Conservation (phyloP, 1,140 invertebrate species). For the Drosophila willistoni region DNA sequence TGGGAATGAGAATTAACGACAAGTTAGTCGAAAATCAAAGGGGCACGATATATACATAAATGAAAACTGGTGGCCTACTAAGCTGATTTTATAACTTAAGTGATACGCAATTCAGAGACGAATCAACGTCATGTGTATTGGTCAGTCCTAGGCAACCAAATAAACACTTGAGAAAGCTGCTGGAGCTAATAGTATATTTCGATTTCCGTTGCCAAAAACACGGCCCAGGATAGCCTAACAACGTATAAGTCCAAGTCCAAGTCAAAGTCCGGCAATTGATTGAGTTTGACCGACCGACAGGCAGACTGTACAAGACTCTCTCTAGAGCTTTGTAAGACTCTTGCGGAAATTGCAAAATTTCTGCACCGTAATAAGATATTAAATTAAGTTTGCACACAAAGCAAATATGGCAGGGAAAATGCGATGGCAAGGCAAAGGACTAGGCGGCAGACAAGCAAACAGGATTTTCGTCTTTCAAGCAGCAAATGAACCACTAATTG, state of each 20-base stretch:
- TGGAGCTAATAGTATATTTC: conserved; percentile 12
- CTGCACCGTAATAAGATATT: conserved; percentile 77
- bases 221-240: not conserved
- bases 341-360: conserved; percentile 82
- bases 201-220: conserved; percentile 6
- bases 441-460: conserved; percentile 32
- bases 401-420: conserved; percentile 29
- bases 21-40: not conserved
- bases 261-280: conserved; percentile 4
- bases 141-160: conserved; percentile 41
- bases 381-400: conserved; percentile 71
- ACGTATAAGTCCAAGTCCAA: not conserved
- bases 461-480: conserved; percentile 54
- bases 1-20: not conserved
- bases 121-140: not conserved
- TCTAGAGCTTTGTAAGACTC: conserved; percentile 21
- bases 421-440: conserved; percentile 22
- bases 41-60: not conserved
- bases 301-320: conserved; percentile 36
- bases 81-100: not conserved
- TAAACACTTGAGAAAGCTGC: conserved; percentile 50
- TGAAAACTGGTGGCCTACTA: not conserved
- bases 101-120: not conserved
- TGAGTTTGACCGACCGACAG: not conserved
- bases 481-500: conserved; percentile 82